Percentiles rank a stretch among this genome's conserved stretches.
These are phyloP conservation scores for Sinocyclocheilus maitianheensis DNA, from an alignment of 2,113 vertebrate species.

Conservation along the genomic window DNA sequence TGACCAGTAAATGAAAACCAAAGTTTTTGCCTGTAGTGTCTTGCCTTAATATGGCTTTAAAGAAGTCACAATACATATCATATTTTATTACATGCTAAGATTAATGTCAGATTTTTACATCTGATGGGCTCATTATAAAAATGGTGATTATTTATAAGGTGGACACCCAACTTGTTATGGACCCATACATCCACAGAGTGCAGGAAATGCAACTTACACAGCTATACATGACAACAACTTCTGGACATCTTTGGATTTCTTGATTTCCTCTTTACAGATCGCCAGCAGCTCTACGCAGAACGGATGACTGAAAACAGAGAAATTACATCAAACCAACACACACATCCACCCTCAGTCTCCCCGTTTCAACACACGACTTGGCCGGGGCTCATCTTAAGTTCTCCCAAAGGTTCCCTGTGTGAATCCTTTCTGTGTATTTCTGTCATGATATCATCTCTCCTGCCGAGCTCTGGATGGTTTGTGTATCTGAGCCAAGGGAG, in stretches of 20 bases:
- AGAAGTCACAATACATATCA: too few species aligned
- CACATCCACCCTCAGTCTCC: background rate
- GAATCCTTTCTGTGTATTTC: background rate
- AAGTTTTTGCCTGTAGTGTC: too few species aligned
- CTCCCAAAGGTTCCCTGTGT: background rate
- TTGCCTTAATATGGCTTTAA: too few species aligned
- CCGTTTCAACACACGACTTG: background rate
- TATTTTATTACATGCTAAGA: too few species aligned
- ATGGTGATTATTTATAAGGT: too few species aligned
- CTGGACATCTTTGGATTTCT: slow-evolving; percentile 83
- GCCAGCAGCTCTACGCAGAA: slow-evolving; percentile 82
- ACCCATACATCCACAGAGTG: background rate
- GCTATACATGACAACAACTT: slow-evolving; percentile 83
- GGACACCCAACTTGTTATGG: too few species aligned
- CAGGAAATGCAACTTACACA: slow-evolving; percentile 75
- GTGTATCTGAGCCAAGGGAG: slow-evolving; percentile 18
- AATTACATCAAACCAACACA: background rate
- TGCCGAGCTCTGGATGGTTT: slow-evolving; percentile 7
- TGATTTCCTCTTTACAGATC: slow-evolving; percentile 88
- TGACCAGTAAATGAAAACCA: too few species aligned
- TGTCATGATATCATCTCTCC: slow-evolving; percentile 35
- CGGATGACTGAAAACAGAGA: slow-evolving; percentile 75
- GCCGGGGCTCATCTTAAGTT: background rate
- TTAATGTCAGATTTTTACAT: too few species aligned
- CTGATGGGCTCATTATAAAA: too few species aligned